phyloP scores from a whole-genome alignment of 2,888 invertebrate species.

The Drosophila fulvimacula region DNA sequence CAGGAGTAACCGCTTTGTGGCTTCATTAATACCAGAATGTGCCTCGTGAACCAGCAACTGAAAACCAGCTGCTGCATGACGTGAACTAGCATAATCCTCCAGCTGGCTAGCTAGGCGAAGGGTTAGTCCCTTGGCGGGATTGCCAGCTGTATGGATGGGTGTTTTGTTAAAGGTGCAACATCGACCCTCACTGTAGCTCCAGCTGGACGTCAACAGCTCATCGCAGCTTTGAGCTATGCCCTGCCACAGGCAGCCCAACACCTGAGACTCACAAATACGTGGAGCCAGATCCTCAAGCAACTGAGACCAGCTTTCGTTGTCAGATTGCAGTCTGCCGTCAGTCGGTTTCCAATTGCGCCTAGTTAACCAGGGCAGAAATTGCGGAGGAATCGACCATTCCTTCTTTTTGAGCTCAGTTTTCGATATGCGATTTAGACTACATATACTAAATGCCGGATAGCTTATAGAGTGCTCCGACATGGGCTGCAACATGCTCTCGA shows the following conservation, averaged over 20 bases:
- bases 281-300: conserved; percentile 84
- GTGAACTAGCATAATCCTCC: conserved; percentile 87
- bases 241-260: conserved; percentile 87
- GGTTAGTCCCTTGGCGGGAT: conserved; percentile 87
- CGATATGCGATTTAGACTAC: conserved; percentile 86
- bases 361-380: conserved; percentile 50
- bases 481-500: conserved; percentile 85
- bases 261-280: conserved; percentile 86
- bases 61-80: conserved; percentile 86
- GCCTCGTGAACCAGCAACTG: conserved; percentile 88
- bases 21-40: conserved; percentile 87
- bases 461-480: conserved; percentile 84
- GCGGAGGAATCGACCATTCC: conserved; percentile 82
- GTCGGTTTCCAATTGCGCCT: background rate
- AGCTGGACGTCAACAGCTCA: conserved; percentile 85
- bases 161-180: conserved; percentile 89
- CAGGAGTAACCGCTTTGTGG: conserved; percentile 86
- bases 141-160: conserved; percentile 87
- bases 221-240: conserved; percentile 86
- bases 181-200: conserved; percentile 85
- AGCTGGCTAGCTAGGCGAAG: conserved; percentile 86
- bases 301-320: conserved; percentile 32
- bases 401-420: conserved; percentile 76
- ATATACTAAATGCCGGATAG: conserved; percentile 87
- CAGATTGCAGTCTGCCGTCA: background rate